Evolutionary conservation across 2,113 vertebrate species (phyloP).

Genomic region (Tupaia chinensis): DNA sequence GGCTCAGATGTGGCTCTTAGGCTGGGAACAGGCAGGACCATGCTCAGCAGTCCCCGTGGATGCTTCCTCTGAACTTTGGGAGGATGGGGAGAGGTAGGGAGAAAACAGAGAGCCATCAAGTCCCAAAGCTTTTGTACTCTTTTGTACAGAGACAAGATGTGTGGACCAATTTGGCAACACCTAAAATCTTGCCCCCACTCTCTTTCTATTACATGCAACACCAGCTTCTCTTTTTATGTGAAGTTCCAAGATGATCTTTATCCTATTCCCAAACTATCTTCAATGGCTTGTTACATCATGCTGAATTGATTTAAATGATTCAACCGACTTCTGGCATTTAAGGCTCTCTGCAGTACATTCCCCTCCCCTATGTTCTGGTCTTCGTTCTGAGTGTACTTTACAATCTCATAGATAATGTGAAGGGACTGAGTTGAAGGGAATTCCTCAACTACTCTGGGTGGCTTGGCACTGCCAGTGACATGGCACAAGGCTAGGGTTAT

Average conservation of each 20-base stretch:
- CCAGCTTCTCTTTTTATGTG: neutral
- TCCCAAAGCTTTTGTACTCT: neutral
- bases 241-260: neutral
- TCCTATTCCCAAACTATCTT: neutral
- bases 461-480: neutral
- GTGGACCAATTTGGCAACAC: neutral
- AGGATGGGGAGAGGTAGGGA: neutral
- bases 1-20: neutral
- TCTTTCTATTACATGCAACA: neutral
- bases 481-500: neutral
- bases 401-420: neutral
- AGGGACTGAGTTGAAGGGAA: neutral
- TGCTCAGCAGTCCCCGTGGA: neutral
- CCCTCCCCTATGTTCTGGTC: neutral
- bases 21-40: rapidly evolving
- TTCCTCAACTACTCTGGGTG: neutral
- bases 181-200: neutral
- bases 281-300: neutral
- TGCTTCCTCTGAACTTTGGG: neutral
- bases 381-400: neutral
- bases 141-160: neutral
- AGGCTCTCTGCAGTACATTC: neutral
- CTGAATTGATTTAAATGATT: neutral
- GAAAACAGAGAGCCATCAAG: neutral
- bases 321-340: neutral